phyloP scores from a whole-genome alignment of 2,113 vertebrate species.

The Rynchops niger region DNA sequence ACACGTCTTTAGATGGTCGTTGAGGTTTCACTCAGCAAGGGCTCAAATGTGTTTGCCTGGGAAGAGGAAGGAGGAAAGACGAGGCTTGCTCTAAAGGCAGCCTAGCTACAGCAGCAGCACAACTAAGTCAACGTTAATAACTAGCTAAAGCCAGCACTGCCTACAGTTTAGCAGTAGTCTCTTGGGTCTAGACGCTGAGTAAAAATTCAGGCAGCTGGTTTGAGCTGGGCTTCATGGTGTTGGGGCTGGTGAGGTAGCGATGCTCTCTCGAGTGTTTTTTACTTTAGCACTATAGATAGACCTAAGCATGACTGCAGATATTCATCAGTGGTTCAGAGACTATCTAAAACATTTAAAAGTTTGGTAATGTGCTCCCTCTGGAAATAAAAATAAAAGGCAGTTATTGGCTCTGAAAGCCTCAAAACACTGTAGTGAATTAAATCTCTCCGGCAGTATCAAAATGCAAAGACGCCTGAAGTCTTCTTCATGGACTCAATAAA shows the following conservation, averaged over 20 bases:
- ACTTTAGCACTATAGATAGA: neutral
- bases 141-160: neutral
- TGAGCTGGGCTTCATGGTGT: neutral
- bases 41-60: neutral
- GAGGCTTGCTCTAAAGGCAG: neutral
- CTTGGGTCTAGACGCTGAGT: neutral
- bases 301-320: neutral
- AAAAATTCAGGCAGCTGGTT: neutral
- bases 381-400: neutral
- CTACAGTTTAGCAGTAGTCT: neutral
- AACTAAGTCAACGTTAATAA: neutral
- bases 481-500: neutral
- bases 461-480: neutral
- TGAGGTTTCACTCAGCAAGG: neutral
- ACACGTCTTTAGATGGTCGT: neutral
- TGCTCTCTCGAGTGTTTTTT: neutral
- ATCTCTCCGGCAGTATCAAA: neutral
- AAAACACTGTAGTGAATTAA: neutral
- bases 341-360: neutral
- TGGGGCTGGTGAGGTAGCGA: neutral
- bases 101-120: neutral
- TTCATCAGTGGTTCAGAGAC: neutral
- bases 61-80: neutral
- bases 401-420: neutral
- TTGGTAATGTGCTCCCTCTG: neutral